phyloP scores from a whole-genome alignment of 2,888 invertebrate genomes.

The Diaprepes abbreviatus region DNA sequence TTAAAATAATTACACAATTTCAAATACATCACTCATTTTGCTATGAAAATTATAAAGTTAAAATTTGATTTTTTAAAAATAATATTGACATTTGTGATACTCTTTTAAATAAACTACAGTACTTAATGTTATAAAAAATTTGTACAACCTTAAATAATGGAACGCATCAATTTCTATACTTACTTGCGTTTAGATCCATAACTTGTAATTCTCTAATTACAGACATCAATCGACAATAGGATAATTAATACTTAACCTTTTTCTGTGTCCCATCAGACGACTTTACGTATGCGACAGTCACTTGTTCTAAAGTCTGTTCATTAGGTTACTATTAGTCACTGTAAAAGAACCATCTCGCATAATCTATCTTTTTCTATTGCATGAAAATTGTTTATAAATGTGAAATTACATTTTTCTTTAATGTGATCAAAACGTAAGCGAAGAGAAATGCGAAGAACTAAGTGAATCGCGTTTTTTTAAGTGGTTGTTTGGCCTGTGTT shows the following conservation, averaged over 20 bases:
- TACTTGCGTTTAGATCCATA: constrained; percentile 5
- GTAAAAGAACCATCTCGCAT: not conserved
- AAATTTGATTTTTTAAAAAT: too few species aligned
- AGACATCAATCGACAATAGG: constrained; percentile 39
- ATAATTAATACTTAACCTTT: constrained; percentile 41
- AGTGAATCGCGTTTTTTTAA: constrained; percentile 20
- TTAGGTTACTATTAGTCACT: not conserved
- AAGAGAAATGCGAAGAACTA: constrained; percentile 27
- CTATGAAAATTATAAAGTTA: too few species aligned
- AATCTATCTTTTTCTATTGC: constrained; percentile 13
- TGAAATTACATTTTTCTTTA: not conserved
- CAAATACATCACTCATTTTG: too few species aligned
- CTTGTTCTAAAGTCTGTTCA: constrained; percentile 2
- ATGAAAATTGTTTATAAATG: not conserved
- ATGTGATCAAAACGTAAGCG: not conserved
- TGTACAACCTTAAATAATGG: too few species aligned
- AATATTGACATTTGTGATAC: too few species aligned
- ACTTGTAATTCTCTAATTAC: constrained; percentile 34
- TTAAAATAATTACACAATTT: too few species aligned
- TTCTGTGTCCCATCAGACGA: constrained; percentile 33
- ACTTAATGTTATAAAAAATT: too few species aligned
- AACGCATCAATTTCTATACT: constrained; percentile 21
- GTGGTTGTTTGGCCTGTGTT: constrained; percentile 20
- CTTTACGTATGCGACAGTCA: constrained; percentile 14
- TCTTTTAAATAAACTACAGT: too few species aligned